A percentile compares a stretch with the other conserved stretches of the same genome.
phyloP scores from a whole-genome alignment of 2,888 invertebrate species.

The Nesidiocoris tenuis region DNA sequence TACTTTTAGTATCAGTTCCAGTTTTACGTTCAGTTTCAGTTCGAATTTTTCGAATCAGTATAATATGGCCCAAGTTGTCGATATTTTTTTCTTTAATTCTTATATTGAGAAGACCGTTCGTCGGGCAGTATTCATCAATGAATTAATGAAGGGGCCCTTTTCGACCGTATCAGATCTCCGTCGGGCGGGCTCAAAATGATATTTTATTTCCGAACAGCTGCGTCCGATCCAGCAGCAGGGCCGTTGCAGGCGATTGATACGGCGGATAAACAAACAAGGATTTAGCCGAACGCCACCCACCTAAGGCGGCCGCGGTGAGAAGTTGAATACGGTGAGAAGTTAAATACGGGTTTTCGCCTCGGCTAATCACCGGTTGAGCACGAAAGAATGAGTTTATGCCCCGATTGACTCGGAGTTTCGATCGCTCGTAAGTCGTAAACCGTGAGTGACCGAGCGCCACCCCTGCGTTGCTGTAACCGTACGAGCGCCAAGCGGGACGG shows the following conservation, averaged over 20 bases:
- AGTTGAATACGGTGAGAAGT: conserved; percentile 26
- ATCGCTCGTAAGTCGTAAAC: conserved; percentile 8
- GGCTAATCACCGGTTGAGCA: conserved; percentile 17
- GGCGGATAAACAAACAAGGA: conserved; percentile 29
- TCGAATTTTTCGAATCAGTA: no score
- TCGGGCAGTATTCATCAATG: not conserved
- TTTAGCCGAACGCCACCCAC: conserved; percentile 7
- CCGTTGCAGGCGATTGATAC: conserved; percentile 7
- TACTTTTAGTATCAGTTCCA: no score
- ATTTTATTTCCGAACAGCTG: not conserved
- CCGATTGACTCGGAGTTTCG: not conserved
- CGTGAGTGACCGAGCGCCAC: not conserved
- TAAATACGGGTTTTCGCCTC: conserved; percentile 29
- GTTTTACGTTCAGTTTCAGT: no score
- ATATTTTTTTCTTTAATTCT: no score
- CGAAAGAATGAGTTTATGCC: conserved; percentile 22
- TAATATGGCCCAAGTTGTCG: no score
- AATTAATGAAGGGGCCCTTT: not conserved
- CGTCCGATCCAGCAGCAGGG: not conserved
- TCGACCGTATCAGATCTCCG: not conserved
- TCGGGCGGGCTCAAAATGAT: not conserved
- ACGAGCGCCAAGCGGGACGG: not conserved
- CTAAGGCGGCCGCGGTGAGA: conserved; percentile 11
- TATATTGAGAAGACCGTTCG: no score
- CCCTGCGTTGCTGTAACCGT: not conserved